Evolutionary conservation across 1,140 invertebrate species (phyloP).

Genomic region (Cydia amplana): DNA sequence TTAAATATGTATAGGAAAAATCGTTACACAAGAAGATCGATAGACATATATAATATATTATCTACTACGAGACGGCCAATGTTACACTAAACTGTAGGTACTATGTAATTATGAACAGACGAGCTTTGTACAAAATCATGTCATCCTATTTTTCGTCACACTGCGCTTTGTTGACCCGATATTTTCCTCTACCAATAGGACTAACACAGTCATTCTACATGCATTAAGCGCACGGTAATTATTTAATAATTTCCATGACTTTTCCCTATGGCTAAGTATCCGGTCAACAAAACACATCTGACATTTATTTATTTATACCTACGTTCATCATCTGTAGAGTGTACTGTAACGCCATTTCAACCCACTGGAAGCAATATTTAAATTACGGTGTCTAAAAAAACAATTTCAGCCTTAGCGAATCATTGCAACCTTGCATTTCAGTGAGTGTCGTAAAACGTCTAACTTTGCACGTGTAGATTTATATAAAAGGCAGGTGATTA

Average conservation of each 20-base stretch:
- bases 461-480: not conserved
- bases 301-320: slow-evolving; percentile 13
- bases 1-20: no score
- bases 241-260: not conserved
- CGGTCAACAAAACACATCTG: not conserved
- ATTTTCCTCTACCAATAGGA: not conserved
- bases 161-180: not conserved
- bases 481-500: no score
- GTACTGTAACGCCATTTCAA: not conserved
- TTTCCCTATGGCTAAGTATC: not conserved
- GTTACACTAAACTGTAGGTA: not conserved
- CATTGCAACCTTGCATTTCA: not conserved
- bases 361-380: not conserved
- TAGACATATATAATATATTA: no score
- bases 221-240: no score
- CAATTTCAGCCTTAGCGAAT: not conserved
- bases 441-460: not conserved
- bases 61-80: not conserved
- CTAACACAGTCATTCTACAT: no score
- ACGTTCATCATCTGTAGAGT: slow-evolving; percentile 18
- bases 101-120: not conserved
- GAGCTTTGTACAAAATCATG: slow-evolving; percentile 13
- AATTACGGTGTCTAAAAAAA: not conserved
- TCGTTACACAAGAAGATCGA: no score
- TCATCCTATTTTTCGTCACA: not conserved